phyloP scores from a whole-genome alignment of 2,888 invertebrate species.

The Protophormia terraenovae region DNA sequence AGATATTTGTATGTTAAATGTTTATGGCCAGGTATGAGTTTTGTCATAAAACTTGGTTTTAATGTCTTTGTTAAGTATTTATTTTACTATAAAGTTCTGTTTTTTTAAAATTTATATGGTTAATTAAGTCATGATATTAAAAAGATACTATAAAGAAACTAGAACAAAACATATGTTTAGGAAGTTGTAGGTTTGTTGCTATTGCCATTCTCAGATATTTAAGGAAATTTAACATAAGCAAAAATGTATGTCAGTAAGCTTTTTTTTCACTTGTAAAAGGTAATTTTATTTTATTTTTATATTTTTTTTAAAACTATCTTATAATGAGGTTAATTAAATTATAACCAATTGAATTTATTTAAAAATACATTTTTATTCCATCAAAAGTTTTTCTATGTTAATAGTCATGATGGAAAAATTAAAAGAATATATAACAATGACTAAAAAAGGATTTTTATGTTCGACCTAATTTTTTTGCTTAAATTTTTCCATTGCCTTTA shows the following conservation, averaged over 20 bases:
- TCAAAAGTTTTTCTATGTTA: neutral
- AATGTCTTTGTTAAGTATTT: constrained; percentile 47
- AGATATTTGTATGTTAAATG: neutral
- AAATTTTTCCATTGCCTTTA: neutral
- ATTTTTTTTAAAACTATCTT: neutral
- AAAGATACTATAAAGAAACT: constrained; percentile 26
- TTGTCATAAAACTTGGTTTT: constrained; percentile 31
- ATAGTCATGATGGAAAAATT: neutral
- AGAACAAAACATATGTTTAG: constrained; percentile 35
- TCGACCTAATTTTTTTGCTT: constrained; percentile 42
- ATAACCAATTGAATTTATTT: neutral
- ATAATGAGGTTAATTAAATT: constrained; percentile 39
- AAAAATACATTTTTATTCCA: constrained; percentile 1
- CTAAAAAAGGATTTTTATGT: constrained; percentile 57
- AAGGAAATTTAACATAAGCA: constrained; percentile 12
- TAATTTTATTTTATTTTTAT: neutral
- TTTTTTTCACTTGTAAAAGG: neutral
- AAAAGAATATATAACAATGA: neutral
- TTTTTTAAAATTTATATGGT: constrained; percentile 26
- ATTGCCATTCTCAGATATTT: neutral
- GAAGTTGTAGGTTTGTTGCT: constrained; percentile 20
- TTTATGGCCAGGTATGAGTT: neutral
- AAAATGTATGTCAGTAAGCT: constrained; percentile 38
- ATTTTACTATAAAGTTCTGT: neutral
- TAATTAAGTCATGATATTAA: constrained; percentile 44